Evolutionary conservation across 2,797 vertebrate genomes (phyloP), one percentile per base, ranked within the genome.

Genomic region (Parauchenoglanis ngamensis): DNA sequence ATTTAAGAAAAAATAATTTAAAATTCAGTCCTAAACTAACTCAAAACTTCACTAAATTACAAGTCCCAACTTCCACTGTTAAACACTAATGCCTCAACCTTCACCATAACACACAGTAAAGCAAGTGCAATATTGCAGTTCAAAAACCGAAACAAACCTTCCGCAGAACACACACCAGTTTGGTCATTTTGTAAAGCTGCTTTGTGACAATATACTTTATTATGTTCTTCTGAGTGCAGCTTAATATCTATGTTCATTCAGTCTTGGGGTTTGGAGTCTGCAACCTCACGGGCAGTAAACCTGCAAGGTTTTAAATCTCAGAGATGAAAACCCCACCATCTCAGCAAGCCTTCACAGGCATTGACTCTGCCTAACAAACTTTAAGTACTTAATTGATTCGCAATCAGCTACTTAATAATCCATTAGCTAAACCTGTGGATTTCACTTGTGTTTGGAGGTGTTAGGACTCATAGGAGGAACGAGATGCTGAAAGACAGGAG

Each of bases 341-440:
- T 88, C 65, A 89, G 84, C 28, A 67, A 86, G 83, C 40, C 77
- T 83, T 83, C 72, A 46, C 78, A 93, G 84, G 57, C 85, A 94
- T 95, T 86, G 93, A 95, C 94, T 84, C 80, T 87, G 80, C 83
- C 92, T 94, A 95, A 96, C 92, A 92, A 94, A 95, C 93, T 94
- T 95, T 94, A 95, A 95, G 95, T 93, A 93, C 94, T 95, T 94
- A 95, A 96, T 94, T 95, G 95, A 96, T 95, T 92, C 86, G 87
- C 92, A 95, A 95, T 95, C 94, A 94, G 92, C 90, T 89, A 94
- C 91, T 94, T 96, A 94, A 95, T 95, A 95, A 96, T 96, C 95
- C 94, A 94, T 95, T 95, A 95, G 92, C 91, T 91, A 96, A 95
- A 95, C 93, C 94, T 89, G 88, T 93, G 90, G 92, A 93, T 93